A percentile compares a stretch with the other conserved stretches of the same genome.
phyloP scores from a whole-genome alignment of 2,888 invertebrate species.

The Acrocera orbiculus region DNA sequence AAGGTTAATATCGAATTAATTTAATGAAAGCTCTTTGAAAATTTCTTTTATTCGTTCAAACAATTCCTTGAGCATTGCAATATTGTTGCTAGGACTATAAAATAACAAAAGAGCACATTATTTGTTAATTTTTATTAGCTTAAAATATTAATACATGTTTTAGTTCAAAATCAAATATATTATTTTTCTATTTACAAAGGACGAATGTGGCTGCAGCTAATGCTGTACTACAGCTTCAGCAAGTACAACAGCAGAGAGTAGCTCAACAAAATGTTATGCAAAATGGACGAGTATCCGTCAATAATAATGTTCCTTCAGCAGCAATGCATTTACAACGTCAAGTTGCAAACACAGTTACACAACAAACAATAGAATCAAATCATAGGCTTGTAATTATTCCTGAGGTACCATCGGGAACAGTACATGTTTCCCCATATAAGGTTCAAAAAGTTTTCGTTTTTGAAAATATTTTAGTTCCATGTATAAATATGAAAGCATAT shows the following conservation, averaged over 20 bases:
- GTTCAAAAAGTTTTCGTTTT: constrained; percentile 59
- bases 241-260: constrained; percentile 14
- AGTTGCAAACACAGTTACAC: constrained; percentile 17
- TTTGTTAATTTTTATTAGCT: too few relatives aligned
- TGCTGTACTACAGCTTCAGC: constrained; percentile 21
- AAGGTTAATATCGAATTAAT: too few relatives aligned
- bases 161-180: too few relatives aligned
- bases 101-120: too few relatives aligned
- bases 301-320: constrained; percentile 17
- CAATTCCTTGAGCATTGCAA: too few relatives aligned
- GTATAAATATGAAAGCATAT: constrained; percentile 75
- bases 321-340: constrained; percentile 35
- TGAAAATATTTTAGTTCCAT: constrained; percentile 64
- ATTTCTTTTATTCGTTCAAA: too few relatives aligned
- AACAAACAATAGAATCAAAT: constrained; percentile 19
- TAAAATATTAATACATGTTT: too few relatives aligned
- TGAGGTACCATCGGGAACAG: constrained; percentile 46
- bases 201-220: constrained; percentile 12
- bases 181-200: too few relatives aligned
- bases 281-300: constrained; percentile 8
- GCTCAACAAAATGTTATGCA: constrained; percentile 7
- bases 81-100: too few relatives aligned
- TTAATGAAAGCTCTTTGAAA: too few relatives aligned
- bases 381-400: constrained; percentile 45
- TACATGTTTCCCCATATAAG: constrained; percentile 58